Evolutionary conservation across 2,113 vertebrate genomes (phyloP).

Genomic region (Prietella phreatophila): DNA sequence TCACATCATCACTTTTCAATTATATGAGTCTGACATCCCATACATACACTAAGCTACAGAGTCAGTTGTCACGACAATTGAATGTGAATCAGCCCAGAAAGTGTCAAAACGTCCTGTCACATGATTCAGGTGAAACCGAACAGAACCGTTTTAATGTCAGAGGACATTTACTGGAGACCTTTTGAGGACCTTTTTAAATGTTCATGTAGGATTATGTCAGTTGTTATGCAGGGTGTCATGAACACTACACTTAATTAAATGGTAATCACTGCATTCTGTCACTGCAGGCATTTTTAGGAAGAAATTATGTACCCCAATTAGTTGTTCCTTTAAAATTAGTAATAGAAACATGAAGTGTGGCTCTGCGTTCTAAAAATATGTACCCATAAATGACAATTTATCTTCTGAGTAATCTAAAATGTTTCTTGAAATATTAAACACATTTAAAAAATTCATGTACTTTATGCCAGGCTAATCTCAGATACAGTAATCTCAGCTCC

Average conservation of each 20-base stretch:
- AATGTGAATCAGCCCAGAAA: background rate
- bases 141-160: background rate
- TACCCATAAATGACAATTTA: constrained; percentile 55
- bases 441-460: constrained; percentile 45
- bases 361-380: constrained; percentile 22
- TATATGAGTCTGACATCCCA: background rate
- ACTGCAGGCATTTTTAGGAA: background rate
- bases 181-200: background rate
- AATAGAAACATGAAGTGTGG: background rate
- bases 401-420: constrained; percentile 56
- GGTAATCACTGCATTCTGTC: background rate
- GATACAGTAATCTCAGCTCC: constrained; percentile 56
- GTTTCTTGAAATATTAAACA: constrained; percentile 65
- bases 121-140: background rate
- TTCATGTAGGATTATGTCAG: background rate
- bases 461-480: constrained; percentile 43
- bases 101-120: background rate
- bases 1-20: background rate
- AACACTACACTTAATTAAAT: background rate
- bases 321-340: background rate
- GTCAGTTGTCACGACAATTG: background rate
- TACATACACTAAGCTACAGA: background rate
- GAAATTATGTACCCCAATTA: background rate
- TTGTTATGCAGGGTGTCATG: background rate
- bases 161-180: background rate